Evolutionary conservation across 2,797 vertebrate species (phyloP).

Genomic region (Tapirus indicus): DNA sequence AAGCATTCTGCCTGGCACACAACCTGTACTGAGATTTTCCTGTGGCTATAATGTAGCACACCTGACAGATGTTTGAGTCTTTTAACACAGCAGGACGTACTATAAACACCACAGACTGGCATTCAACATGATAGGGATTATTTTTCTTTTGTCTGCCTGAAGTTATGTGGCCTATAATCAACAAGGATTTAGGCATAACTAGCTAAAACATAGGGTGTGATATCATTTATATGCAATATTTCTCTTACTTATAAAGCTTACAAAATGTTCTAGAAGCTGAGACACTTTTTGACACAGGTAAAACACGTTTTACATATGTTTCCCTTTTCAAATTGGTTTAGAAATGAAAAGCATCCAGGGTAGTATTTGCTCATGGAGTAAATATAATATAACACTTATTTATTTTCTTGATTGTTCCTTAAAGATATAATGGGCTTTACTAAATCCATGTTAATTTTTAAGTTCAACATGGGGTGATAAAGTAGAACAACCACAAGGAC

Average conservation of each 20-base stretch:
- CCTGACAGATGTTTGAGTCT: conserved; percentile 89
- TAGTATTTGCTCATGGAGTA: conserved; percentile 78
- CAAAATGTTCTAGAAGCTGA: conserved; percentile 74
- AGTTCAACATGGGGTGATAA: conserved; percentile 70
- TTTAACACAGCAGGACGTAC: conserved; percentile 83
- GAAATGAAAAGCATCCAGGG: conserved; percentile 76
- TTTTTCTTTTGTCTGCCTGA: conserved; percentile 82
- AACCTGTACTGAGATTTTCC: conserved; percentile 84
- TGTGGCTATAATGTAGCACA: conserved; percentile 84
- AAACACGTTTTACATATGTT: conserved; percentile 64
- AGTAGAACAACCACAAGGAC: conserved; percentile 56
- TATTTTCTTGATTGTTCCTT: conserved; percentile 74
- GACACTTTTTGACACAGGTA: conserved; percentile 70
- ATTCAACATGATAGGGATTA: conserved; percentile 73
- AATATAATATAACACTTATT: conserved; percentile 80
- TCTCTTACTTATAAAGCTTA: conserved; percentile 43
- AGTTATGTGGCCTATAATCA: conserved; percentile 68
- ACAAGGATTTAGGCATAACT: conserved; percentile 74
- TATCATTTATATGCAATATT: conserved; percentile 72
- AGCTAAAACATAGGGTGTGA: conserved; percentile 73
- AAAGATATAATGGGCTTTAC: conserved; percentile 78
- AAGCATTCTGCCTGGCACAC: conserved; percentile 84
- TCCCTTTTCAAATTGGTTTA: conserved; percentile 75
- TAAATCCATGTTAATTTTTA: conserved; percentile 77
- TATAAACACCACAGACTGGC: conserved; percentile 82